Conservation (phyloP, 2,797 vertebrate genomes). For the Manis pentadactyla region DNA sequence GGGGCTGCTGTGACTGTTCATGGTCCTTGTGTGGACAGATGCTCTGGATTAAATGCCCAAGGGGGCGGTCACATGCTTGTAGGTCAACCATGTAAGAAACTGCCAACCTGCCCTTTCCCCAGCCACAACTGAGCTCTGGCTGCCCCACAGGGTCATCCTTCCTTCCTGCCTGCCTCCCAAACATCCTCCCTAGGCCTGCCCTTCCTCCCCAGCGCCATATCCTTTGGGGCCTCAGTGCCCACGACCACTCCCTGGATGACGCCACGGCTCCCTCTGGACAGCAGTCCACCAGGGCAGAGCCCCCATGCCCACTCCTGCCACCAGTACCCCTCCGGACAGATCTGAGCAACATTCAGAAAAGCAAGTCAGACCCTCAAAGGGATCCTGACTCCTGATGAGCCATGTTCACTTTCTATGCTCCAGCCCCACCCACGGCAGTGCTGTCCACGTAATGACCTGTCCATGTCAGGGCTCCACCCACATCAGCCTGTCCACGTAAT, state of each 20-base stretch:
- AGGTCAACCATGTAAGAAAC: background rate
- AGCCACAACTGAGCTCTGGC: rapidly evolving
- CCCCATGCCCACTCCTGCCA: background rate
- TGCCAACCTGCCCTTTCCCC: background rate
- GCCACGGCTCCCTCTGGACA: background rate
- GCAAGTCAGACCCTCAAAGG: background rate
- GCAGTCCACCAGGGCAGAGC: background rate
- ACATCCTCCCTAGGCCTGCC: background rate
- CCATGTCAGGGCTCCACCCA: background rate
- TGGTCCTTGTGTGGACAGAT: too few species aligned
- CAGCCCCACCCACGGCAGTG: too few species aligned
- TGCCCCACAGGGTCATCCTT: background rate
- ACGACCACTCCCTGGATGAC: background rate
- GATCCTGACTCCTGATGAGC: background rate
- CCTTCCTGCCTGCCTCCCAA: background rate
- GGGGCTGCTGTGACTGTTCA: background rate
- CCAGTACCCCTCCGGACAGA: background rate
- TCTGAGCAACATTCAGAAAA: background rate
- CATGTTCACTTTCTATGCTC: background rate
- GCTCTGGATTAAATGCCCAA: too few species aligned
- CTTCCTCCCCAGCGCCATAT: background rate
- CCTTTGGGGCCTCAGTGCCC: background rate
- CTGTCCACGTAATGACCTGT: too few species aligned
- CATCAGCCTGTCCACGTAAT: rapidly evolving
- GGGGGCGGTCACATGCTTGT: background rate